phyloP scores from a whole-genome alignment of 30 jellyfish, hydroid and myxozoan genomes.

The Aurelia sp. region DNA sequence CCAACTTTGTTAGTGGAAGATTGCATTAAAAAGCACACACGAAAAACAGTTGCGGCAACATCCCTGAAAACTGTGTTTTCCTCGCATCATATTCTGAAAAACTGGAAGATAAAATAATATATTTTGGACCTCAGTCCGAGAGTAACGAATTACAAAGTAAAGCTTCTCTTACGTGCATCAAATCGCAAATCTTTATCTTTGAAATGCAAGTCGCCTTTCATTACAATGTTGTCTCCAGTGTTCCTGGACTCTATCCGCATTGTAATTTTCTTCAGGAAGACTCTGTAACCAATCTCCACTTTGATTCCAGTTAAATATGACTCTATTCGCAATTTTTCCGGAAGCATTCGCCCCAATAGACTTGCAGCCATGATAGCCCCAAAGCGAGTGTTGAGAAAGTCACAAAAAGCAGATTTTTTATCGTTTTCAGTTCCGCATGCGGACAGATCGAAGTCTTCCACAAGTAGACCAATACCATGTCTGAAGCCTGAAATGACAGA shows the following conservation, averaged over 20 bases:
- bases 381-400: neutral
- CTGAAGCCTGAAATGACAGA: neutral
- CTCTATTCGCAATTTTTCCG: neutral
- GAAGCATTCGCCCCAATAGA: neutral
- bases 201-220: constrained; percentile 4
- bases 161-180: neutral
- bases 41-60: too few species aligned
- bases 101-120: too few species aligned
- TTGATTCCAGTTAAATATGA: neutral
- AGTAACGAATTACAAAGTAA: neutral
- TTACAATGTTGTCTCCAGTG: neutral
- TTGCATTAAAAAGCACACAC: too few species aligned
- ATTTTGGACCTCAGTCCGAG: too few species aligned
- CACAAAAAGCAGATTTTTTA: neutral
- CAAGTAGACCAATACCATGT: neutral
- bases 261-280: neutral
- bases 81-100: neutral
- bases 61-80: too few species aligned
- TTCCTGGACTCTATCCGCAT: neutral
- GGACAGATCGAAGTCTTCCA: neutral
- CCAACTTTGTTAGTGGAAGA: too few species aligned
- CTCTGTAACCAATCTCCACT: neutral
- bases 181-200: neutral
- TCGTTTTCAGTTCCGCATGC: neutral
- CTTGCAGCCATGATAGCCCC: neutral